These are phyloP conservation scores for Monoplex corrugatus DNA, from an alignment of 2,888 invertebrate species.

Conservation along the genomic window DNA sequence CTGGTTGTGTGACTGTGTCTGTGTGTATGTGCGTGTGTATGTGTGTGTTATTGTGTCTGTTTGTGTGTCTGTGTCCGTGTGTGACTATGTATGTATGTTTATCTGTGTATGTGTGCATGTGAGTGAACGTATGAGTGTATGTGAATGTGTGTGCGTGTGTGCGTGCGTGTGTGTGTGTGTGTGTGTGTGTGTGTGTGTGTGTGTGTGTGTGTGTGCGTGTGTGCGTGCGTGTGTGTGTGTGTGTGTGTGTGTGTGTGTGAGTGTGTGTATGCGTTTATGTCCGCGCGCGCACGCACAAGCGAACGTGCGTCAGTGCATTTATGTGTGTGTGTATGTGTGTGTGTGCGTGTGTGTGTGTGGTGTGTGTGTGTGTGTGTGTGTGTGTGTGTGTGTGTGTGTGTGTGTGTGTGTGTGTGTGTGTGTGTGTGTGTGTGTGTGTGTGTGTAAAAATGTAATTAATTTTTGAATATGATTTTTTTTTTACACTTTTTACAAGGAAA, in stretches of 20 bases:
- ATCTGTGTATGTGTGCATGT: neutral
- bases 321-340: neutral
- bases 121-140: neutral
- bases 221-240: neutral
- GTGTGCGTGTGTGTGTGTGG: too few species aligned
- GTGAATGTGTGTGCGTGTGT: neutral
- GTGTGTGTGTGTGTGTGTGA: neutral
- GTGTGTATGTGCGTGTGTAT: conserved; percentile 14
- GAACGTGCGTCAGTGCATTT: neutral
- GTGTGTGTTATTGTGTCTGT: neutral
- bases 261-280: neutral
- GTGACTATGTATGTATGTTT: neutral
- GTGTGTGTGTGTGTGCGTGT: too few species aligned
- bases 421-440: too few species aligned
- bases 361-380: too few species aligned
- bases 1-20: neutral
- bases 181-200: neutral
- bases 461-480: too few species aligned
- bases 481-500: too few species aligned
- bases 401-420: too few species aligned
- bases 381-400: too few species aligned
- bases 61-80: neutral
- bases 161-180: neutral
- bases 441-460: too few species aligned
- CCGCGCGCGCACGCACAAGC: too few species aligned